Conservation (phyloP, 2,888 invertebrate species). For the Ormyrus thymus region DNA sequence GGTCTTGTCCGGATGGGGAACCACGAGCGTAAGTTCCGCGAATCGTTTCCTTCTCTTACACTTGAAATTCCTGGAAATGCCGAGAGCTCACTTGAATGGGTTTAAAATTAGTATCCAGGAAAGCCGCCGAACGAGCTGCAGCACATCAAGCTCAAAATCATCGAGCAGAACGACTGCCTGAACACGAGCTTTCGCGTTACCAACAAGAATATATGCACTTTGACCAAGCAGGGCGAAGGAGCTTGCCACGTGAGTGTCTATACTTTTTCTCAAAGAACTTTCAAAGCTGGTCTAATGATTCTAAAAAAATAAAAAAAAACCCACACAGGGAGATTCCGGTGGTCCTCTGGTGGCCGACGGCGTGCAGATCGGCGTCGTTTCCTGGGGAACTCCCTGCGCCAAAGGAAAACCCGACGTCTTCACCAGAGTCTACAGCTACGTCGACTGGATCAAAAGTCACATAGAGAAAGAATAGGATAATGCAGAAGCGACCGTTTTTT, state of each 20-base stretch:
- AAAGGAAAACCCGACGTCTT: constrained; percentile 74
- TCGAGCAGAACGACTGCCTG: constrained; percentile 75
- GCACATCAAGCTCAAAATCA: constrained; percentile 76
- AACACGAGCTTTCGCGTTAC: constrained; percentile 75
- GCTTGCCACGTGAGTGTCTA: constrained; percentile 79
- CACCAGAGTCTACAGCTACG: constrained; percentile 72
- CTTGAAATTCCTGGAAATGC: constrained; percentile 9
- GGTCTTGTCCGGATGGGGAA: constrained; percentile 72
- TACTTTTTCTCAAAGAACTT: no score
- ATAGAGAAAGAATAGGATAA: constrained; percentile 54
- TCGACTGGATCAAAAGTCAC: constrained; percentile 71
- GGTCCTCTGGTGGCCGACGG: constrained; percentile 70
- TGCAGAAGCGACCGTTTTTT: background rate
- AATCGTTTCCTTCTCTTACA: background rate
- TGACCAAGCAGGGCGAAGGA: constrained; percentile 79
- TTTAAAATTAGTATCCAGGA: constrained; percentile 76
- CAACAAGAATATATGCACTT: constrained; percentile 78
- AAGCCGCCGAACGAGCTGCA: constrained; percentile 77
- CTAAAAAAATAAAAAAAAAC: background rate
- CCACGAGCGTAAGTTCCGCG: constrained; percentile 64
- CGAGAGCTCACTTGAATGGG: background rate
- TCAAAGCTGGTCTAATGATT: background rate
- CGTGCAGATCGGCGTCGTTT: constrained; percentile 73
- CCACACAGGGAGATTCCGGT: constrained; percentile 71
- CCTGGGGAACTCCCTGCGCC: constrained; percentile 75